Conservation (phyloP, 37 sponge, comb jelly and placozoan species). For the Beroe forskalii region DNA sequence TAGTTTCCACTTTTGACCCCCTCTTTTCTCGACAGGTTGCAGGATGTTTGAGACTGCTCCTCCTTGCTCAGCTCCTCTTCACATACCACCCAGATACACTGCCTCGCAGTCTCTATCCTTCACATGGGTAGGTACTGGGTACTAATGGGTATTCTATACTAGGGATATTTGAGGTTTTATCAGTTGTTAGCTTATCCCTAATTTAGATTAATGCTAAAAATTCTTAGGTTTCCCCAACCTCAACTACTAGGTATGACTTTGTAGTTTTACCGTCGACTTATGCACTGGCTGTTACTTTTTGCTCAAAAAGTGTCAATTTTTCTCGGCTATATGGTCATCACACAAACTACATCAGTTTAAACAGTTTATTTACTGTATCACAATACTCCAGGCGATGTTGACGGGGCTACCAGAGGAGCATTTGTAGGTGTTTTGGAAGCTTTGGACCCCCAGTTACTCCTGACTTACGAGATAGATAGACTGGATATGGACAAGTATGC, state of each 20-base stretch:
- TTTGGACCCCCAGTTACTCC: not conserved
- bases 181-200: too few species aligned
- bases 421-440: slow-evolving; percentile 41
- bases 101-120: not conserved
- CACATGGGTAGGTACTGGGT: slow-evolving; percentile 10
- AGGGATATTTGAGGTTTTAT: too few species aligned
- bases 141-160: too few species aligned
- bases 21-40: not conserved
- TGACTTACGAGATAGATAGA: slow-evolving; percentile 9
- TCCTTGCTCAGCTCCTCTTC: slow-evolving; percentile 9
- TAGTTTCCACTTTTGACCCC: too few species aligned
- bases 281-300: too few species aligned
- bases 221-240: too few species aligned
- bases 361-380: not conserved
- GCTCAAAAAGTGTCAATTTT: too few species aligned
- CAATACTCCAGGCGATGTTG: slow-evolving; percentile 12
- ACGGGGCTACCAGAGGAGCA: slow-evolving; percentile 40
- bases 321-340: too few species aligned
- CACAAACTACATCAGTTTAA: not conserved
- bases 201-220: too few species aligned
- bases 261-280: too few species aligned
- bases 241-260: too few species aligned
- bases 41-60: slow-evolving; percentile 16
- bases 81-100: not conserved
- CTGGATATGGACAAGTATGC: slow-evolving; percentile 40